Percentiles rank a stretch among this genome's conserved stretches.
Evolutionary conservation across 2,113 vertebrate genomes (phyloP).

Genomic region (Caranx melampygus): DNA sequence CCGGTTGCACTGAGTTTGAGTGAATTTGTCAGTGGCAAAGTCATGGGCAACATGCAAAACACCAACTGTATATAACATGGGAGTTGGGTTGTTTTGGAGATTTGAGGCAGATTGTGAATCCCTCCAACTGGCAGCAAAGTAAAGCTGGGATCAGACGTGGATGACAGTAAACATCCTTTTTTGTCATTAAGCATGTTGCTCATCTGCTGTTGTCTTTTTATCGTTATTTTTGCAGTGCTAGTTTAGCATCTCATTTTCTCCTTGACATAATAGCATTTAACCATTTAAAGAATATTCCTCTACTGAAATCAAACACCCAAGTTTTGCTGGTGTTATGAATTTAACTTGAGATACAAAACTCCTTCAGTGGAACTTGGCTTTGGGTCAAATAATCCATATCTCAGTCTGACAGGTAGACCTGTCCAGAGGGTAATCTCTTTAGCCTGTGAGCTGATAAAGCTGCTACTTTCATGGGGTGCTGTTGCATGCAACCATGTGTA

Average conservation of each 20-base stretch:
- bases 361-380: background rate
- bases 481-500: background rate
- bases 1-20: background rate
- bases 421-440: constrained; percentile 11
- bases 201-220: background rate
- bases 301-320: background rate
- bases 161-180: background rate
- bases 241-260: background rate
- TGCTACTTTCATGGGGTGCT: background rate
- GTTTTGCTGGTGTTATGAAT: constrained; percentile 8
- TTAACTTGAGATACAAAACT: background rate
- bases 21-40: background rate
- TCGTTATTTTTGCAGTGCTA: background rate
- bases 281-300: background rate
- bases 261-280: background rate
- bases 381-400: constrained; percentile 16
- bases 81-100: no score
- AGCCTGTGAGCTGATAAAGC: constrained; percentile 1
- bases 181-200: background rate
- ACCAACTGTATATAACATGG: background rate
- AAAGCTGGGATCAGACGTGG: background rate
- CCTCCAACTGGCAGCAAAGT: background rate
- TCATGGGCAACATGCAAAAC: background rate
- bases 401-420: constrained; percentile 11
- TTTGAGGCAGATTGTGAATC: background rate